These are phyloP conservation scores for Rynchops niger DNA, from an alignment of 2,113 vertebrate genomes.

Conservation along the genomic window DNA sequence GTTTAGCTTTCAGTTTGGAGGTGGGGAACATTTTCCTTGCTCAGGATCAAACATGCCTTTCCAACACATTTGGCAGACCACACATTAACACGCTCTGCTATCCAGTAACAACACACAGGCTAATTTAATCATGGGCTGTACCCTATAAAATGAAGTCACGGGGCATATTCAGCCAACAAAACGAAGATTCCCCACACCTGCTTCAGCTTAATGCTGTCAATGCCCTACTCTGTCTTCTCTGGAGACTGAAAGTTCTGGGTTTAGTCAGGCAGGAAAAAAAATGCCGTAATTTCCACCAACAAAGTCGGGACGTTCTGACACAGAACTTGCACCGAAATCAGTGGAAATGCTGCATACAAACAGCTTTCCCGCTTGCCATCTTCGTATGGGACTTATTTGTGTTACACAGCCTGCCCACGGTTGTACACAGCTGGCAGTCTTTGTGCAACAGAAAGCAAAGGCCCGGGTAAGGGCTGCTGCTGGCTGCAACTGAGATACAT, in stretches of 20 bases:
- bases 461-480: background rate
- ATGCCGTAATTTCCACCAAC: conserved; percentile 28
- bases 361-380: background rate
- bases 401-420: background rate
- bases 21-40: background rate
- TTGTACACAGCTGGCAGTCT: background rate
- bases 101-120: conserved; percentile 13
- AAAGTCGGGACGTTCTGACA: conserved; percentile 34
- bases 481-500: background rate
- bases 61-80: background rate
- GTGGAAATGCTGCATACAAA: background rate
- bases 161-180: background rate
- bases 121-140: background rate
- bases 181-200: background rate
- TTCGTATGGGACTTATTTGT: background rate
- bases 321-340: background rate
- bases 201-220: background rate
- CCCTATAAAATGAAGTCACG: conserved; percentile 14
- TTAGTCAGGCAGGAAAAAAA: conserved; percentile 42
- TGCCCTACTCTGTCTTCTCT: background rate
- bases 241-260: conserved; percentile 29
- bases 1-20: background rate
- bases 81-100: accelerated
- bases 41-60: background rate
- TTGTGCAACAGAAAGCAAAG: background rate